Evolutionary conservation across 2,888 invertebrate genomes (phyloP).

Genomic region (Phengaris alcon): DNA sequence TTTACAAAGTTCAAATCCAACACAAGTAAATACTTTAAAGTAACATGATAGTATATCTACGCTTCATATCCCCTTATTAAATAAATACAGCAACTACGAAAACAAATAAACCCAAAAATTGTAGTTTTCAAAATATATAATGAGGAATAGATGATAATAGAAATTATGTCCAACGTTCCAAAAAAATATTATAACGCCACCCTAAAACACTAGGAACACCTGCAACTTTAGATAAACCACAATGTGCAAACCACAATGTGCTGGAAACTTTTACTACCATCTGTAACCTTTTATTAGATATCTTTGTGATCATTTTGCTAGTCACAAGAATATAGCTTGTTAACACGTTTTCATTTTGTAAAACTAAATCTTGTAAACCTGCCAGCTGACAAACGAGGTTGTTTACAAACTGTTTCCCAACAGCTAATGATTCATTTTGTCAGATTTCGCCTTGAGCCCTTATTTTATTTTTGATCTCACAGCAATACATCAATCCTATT

Average conservation of each 20-base stretch:
- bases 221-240: not conserved
- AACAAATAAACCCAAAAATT: too few species aligned
- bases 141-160: too few species aligned
- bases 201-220: not conserved
- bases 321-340: not conserved
- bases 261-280: not conserved
- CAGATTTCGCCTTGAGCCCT: conserved; percentile 49
- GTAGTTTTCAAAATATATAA: too few species aligned
- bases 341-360: conserved; percentile 33
- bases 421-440: conserved; percentile 65
- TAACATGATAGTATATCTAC: too few species aligned
- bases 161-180: too few species aligned
- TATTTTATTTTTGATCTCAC: conserved; percentile 33
- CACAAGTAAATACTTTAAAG: too few species aligned
- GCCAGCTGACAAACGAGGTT: conserved; percentile 52
- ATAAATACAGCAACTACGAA: too few species aligned
- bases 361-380: conserved; percentile 42
- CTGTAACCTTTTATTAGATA: not conserved
- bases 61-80: too few species aligned
- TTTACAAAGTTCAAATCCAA: not conserved
- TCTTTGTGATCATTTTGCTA: not conserved
- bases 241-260: not conserved
- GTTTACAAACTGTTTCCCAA: conserved; percentile 62
- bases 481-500: conserved; percentile 33
- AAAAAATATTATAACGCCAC: too few species aligned